Conservation (phyloP, 2,113 vertebrate species). For the Gallinago paraguaiae region DNA sequence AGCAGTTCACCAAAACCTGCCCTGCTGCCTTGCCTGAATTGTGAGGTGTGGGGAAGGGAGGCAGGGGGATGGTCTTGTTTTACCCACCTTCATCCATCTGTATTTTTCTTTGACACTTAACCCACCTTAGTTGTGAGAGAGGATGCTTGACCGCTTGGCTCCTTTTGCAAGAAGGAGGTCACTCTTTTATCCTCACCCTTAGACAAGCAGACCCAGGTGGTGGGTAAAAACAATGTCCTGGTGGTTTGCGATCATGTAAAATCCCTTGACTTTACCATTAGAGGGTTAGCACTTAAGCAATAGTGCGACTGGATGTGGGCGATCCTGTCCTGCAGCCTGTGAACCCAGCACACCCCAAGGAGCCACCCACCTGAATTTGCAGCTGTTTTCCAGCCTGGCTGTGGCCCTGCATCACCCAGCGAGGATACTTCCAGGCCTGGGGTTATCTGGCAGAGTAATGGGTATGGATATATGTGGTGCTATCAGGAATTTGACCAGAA, state of each 20-base stretch:
- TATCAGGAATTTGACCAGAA: neutral
- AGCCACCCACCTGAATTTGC: neutral
- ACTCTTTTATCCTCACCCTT: neutral
- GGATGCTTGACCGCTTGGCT: neutral
- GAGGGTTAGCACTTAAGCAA: neutral
- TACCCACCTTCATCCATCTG: neutral
- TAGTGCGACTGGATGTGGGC: neutral
- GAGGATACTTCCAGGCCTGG: neutral
- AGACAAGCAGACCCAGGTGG: accelerated
- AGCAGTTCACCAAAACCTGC: neutral
- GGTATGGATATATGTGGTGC: neutral
- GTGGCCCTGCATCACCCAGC: accelerated
- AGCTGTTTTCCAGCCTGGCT: neutral
- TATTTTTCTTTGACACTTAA: neutral
- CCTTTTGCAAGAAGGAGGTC: neutral
- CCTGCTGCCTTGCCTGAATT: neutral
- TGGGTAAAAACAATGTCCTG: neutral
- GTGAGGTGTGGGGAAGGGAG: neutral
- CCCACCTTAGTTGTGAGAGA: neutral
- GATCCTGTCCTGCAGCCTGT: neutral
- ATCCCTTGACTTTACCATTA: neutral
- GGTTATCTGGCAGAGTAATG: neutral
- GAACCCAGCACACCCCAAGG: neutral
- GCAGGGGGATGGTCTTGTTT: neutral
- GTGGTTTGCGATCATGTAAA: neutral